Evolutionary conservation across 2,797 vertebrate species (phyloP), one percentile per base, ranked within the genome.

Genomic region (Karalla daura): DNA sequence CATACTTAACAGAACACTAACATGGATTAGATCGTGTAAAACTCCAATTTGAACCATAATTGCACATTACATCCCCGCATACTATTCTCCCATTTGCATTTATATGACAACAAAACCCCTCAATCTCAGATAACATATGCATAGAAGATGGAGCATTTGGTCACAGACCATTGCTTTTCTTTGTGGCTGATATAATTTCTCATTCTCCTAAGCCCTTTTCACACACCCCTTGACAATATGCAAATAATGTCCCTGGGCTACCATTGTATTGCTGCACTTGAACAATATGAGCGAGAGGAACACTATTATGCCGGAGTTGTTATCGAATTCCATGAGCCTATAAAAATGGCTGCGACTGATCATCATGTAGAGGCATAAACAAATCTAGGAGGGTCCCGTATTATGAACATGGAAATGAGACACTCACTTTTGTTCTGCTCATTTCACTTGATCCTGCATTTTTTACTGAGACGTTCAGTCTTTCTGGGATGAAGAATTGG

Each of bases 91-190:
- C 76, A 88, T 89, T 89, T 89, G 87, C 86, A 88, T 90, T 83
- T 88, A 78, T 83, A 86, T 86, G 81, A 85, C 73, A 81, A 84
- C 78, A 86, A 83, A 86, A 75, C 54, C 81, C 70, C 79, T 80
- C 81, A 63, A 76, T 83, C 56, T 81, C 60, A 73, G 65, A 84
- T 80, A 84, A 77, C 68, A 82, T 86, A 85, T 89, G 78, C 85
- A 84, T 69, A 78, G 83, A 85, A 63, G 77, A 88, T 44, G 18
- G 56, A 81, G 74, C 75, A 75, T 79, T 87, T 63, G 87, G 83
- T 89, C 87, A 89, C 89, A 88, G 80, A 72, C 78, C 89, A 91
- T 91, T 89, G 85, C 81, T 74, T 80, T 86, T 78, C 78, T 85
- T 79, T 85, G 76, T 84, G 78, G 54, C 63, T 84, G 75, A 84